phyloP scores from a whole-genome alignment of 2,888 invertebrate species.

The Catocala sponsa region DNA sequence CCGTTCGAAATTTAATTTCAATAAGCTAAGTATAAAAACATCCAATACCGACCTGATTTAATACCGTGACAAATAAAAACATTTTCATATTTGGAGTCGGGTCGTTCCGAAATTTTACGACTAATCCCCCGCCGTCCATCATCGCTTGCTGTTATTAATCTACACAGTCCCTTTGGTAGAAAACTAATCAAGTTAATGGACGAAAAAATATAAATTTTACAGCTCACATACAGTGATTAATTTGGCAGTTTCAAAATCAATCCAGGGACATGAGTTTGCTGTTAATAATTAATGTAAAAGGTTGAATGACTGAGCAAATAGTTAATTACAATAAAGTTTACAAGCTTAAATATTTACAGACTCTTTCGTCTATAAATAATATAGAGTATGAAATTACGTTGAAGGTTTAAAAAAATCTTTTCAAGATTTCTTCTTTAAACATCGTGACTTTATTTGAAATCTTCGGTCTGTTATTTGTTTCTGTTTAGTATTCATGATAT shows the following conservation, averaged over 20 bases:
- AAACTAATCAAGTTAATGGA: slow-evolving; percentile 32
- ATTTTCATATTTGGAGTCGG: background rate
- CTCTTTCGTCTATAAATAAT: background rate
- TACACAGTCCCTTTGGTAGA: slow-evolving; percentile 17
- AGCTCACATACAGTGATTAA: slow-evolving; percentile 6
- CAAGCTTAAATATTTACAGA: too few relatives aligned
- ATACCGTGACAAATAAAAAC: slow-evolving; percentile 4
- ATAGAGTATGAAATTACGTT: background rate
- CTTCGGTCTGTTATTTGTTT: too few relatives aligned
- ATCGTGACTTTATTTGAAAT: too few relatives aligned
- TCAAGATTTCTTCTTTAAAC: too few relatives aligned
- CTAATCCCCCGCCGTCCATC: slow-evolving; percentile 9
- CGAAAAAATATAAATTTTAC: slow-evolving; percentile 13
- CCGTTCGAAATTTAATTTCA: too few relatives aligned
- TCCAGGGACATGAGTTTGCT: background rate
- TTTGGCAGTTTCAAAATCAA: slow-evolving; percentile 13
- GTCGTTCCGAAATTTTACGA: slow-evolving; percentile 10
- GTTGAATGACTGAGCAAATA: slow-evolving; percentile 8
- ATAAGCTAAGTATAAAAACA: background rate
- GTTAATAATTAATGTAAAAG: slow-evolving; percentile 5
- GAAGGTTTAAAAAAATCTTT: too few relatives aligned
- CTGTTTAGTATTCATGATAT: too few relatives aligned
- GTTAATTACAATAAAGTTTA: background rate
- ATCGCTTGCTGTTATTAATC: slow-evolving; percentile 21
- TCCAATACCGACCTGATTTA: background rate